Conservation (phyloP, 2,113 vertebrate species). For the Rafetus swinhoei region DNA sequence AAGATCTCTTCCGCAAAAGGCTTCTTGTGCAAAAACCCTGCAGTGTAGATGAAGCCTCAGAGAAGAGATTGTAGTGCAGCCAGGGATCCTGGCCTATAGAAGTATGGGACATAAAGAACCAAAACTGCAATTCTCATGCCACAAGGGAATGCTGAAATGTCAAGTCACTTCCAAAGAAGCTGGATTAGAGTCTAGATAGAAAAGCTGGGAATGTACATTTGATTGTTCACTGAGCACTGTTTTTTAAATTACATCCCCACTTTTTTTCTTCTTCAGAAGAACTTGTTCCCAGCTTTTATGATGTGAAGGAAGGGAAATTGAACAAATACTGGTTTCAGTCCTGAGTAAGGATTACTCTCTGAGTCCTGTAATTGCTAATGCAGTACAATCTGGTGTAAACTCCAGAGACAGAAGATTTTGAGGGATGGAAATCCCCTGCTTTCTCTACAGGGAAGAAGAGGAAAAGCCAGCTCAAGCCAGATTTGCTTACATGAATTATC, state of each 20-base stretch:
- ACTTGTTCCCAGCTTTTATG: not conserved
- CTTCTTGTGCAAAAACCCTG: too few relatives aligned
- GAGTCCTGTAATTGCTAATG: too few relatives aligned
- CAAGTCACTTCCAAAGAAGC: too few relatives aligned
- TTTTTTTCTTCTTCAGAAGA: not conserved
- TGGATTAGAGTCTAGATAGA: too few relatives aligned
- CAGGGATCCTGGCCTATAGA: too few relatives aligned
- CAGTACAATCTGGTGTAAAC: not conserved
- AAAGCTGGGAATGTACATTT: too few relatives aligned
- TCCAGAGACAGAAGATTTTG: not conserved
- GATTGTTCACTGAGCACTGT: too few relatives aligned
- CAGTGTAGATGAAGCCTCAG: too few relatives aligned
- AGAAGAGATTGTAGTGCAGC: too few relatives aligned
- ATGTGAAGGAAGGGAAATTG: not conserved
- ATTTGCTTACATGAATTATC: not conserved
- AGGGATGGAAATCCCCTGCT: not conserved
- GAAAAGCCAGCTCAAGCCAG: not conserved
- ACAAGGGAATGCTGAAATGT: too few relatives aligned
- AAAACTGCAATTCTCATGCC: not conserved
- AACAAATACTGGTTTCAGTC: not conserved
- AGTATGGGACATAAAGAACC: too few relatives aligned
- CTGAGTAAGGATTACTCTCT: not conserved
- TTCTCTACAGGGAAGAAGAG: not conserved
- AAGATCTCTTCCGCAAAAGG: too few relatives aligned
- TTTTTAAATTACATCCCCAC: not conserved